phyloP scores from a whole-genome alignment of 2,113 vertebrate genomes.

The Actenoides hombroni region DNA sequence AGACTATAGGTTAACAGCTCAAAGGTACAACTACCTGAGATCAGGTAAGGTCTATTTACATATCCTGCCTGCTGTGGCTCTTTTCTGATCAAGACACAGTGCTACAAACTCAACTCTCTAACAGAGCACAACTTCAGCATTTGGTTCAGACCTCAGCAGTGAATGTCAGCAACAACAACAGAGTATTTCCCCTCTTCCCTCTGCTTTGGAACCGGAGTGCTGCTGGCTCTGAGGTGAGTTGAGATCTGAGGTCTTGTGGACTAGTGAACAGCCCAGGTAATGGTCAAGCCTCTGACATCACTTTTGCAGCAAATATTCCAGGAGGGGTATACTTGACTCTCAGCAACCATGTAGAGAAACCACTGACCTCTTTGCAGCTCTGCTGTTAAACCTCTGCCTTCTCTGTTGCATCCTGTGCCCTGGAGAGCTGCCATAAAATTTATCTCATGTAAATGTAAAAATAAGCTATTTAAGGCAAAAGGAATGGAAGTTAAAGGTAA shows the following conservation, averaged over 20 bases:
- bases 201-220: neutral
- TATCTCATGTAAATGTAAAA: neutral
- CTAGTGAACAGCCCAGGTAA: neutral
- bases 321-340: neutral
- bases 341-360: neutral
- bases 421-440: neutral
- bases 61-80: neutral
- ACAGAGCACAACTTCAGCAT: neutral
- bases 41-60: neutral
- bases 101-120: neutral
- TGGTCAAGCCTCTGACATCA: neutral
- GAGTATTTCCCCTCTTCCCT: neutral
- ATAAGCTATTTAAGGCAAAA: neutral
- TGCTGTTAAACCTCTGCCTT: neutral
- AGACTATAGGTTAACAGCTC: rapidly evolving
- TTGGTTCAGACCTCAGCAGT: neutral
- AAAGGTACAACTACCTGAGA: neutral
- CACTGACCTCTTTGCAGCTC: neutral
- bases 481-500: neutral
- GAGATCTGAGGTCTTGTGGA: neutral
- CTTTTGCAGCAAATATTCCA: neutral
- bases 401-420: neutral
- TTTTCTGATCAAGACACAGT: neutral
- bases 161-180: neutral
- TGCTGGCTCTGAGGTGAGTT: neutral